A percentile compares a stretch with the other conserved stretches of the same genome.
phyloP scores from a whole-genome alignment of 2,797 vertebrate genomes.

The Neosalanx taihuensis region DNA sequence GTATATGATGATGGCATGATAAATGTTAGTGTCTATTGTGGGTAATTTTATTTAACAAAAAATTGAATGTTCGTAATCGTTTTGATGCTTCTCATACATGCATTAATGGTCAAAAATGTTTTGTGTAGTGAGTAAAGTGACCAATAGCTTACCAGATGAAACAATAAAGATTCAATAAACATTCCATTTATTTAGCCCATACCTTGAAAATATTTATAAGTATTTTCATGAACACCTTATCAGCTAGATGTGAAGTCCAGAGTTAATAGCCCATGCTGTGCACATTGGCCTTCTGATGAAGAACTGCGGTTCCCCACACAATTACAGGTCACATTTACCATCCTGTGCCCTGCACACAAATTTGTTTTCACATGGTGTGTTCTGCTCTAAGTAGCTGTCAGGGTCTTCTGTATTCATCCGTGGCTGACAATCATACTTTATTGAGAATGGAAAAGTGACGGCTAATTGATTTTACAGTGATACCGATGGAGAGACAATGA shows the following conservation, averaged over 20 bases:
- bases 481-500: conserved; percentile 99
- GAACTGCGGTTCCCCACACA: conserved; percentile 69
- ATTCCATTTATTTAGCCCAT: conserved; percentile 36
- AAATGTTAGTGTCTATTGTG: neutral
- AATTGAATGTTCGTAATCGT: neutral
- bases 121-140: conserved; percentile 31
- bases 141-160: conserved; percentile 19
- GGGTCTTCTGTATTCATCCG: conserved; percentile 90
- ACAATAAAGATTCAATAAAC: conserved; percentile 69
- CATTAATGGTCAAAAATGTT: neutral
- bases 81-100: neutral
- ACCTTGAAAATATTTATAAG: conserved; percentile 52
- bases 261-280: conserved; percentile 71
- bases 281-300: conserved; percentile 75
- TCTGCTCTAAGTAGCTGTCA: conserved; percentile 79
- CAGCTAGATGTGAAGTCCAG: conserved; percentile 61
- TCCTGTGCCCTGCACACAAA: conserved; percentile 56
- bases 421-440: conserved; percentile 95
- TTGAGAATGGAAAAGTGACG: conserved; percentile 99
- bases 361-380: conserved; percentile 76
- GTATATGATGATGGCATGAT: neutral
- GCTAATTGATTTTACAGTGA: conserved; percentile 99
- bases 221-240: conserved; percentile 56
- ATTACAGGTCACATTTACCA: conserved; percentile 75
- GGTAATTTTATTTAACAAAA: neutral